Evolutionary conservation across 2,797 vertebrate species (phyloP).

Genomic region (Cryptoblepharus egeriae): DNA sequence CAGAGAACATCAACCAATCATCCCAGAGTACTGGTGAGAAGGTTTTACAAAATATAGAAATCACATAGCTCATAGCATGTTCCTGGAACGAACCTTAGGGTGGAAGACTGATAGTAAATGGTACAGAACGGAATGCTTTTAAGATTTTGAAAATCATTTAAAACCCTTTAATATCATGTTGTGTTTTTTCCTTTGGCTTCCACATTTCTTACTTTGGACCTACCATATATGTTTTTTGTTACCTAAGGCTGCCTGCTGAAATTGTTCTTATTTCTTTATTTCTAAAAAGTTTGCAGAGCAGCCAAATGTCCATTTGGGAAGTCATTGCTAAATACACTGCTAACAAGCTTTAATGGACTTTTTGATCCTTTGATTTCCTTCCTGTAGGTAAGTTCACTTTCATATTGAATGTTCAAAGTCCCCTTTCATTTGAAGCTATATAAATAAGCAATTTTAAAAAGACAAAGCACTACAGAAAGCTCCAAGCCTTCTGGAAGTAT

Average conservation of each 20-base stretch:
- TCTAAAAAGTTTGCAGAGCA: background rate
- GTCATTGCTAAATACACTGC: background rate
- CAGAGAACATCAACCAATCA: background rate
- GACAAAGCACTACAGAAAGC: background rate
- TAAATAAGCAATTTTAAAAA: background rate
- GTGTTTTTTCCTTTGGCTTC: conserved; percentile 1
- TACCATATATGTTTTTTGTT: conserved; percentile 9
- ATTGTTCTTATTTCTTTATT: background rate
- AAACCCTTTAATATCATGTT: too few species aligned
- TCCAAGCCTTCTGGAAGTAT: background rate
- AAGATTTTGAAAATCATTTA: too few species aligned
- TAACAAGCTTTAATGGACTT: background rate
- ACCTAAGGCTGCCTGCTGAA: too few species aligned
- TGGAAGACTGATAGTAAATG: conserved; percentile 24
- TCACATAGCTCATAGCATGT: background rate
- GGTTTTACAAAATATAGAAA: background rate
- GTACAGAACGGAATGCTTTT: background rate
- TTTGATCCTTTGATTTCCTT: background rate
- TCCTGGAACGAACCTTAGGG: conserved; percentile 20
- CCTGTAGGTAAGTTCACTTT: background rate
- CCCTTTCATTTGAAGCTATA: background rate
- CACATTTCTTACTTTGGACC: conserved; percentile 10
- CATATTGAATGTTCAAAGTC: background rate
- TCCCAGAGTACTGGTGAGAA: background rate
- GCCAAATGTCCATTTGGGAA: background rate